Base-by-base conservation (phyloP, 2,888 invertebrate species). In the Agyllia agylla region DNA sequence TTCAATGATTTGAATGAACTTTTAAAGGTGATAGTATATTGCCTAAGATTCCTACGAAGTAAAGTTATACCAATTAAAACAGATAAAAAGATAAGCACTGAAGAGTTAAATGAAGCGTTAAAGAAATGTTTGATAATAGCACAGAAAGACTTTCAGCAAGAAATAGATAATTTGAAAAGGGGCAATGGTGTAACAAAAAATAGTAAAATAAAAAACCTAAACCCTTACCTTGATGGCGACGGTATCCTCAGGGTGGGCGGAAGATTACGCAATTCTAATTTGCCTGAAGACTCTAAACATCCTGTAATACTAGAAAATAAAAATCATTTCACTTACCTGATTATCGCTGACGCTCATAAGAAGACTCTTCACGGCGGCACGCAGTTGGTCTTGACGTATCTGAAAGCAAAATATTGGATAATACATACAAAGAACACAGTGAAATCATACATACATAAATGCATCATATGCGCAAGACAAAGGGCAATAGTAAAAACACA, bases 371-470 rank as follows among this genome's bases (percentile, higher is more conserved):
- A 57, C 9, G 57, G 57, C 9, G 57, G 57, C n/a, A 57, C 57
- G 8, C 57, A 57, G 20, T 9, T 57, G 6, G 20, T 57, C 6
- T 57, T 57, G 57, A 57, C 57, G 57, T 57, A 57, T 8, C 57
- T 57, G 20, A 57, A 57, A 57, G 9, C n/a, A 57, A 57, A 20
- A n/a, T 57, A 57, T 57, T 57, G 57, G 57, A 57, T 57, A 20
- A 20, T 57, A 57, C 20, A 57, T 20, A 20, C 57, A 57, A 57
- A 57, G 20, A 57, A 57, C 57, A 57, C 20, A 20, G 57, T n/a
- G 11, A 57, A 57, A 24, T 57, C 24, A 57, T 57, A 57, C 20
- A 57, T 82, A 82, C 35, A 42, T 79, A 9, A 87, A 86, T 84
- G 8, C 73, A 15, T 31, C 5, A 75, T 75, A 75, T 75, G 73